phyloP scores from a whole-genome alignment of 2,797 vertebrate genomes.

The Florisuga fusca region DNA sequence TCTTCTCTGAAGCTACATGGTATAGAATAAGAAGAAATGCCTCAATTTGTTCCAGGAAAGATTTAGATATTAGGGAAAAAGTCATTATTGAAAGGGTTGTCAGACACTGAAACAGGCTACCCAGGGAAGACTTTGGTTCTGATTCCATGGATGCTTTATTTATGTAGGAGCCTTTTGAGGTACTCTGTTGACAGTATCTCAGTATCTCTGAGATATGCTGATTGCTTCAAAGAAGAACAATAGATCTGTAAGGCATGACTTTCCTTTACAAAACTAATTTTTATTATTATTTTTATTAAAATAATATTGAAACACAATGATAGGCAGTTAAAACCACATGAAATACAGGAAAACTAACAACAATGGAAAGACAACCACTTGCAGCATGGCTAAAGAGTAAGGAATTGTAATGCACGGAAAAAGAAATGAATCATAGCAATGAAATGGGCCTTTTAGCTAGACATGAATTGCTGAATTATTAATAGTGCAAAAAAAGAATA shows the following conservation, averaged over 20 bases:
- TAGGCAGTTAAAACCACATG: not conserved
- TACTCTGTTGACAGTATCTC: not conserved
- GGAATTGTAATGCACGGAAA: constrained; percentile 42
- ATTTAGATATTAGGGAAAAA: too few relatives aligned
- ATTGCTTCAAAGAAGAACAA: not conserved
- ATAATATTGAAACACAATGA: not conserved
- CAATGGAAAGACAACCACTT: not conserved
- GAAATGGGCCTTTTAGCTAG: constrained; percentile 64
- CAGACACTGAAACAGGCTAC: too few relatives aligned
- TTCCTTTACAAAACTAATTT: not conserved
- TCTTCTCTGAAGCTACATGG: too few relatives aligned
- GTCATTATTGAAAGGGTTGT: too few relatives aligned
- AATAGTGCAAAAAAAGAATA: constrained; percentile 54
- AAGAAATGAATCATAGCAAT: constrained; percentile 59
- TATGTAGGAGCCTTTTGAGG: not conserved
- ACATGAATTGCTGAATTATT: constrained; percentile 62
- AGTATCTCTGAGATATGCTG: not conserved
- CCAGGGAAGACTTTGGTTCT: not conserved
- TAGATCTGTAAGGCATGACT: not conserved
- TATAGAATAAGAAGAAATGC: too few relatives aligned
- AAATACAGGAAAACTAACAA: not conserved
- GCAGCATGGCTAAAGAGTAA: not conserved
- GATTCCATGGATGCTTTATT: not conserved
- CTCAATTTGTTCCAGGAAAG: too few relatives aligned
- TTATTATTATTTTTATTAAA: not conserved